Conservation (phyloP, 2,113 vertebrate species). For the Boulengeromyrus knoepffleri region DNA sequence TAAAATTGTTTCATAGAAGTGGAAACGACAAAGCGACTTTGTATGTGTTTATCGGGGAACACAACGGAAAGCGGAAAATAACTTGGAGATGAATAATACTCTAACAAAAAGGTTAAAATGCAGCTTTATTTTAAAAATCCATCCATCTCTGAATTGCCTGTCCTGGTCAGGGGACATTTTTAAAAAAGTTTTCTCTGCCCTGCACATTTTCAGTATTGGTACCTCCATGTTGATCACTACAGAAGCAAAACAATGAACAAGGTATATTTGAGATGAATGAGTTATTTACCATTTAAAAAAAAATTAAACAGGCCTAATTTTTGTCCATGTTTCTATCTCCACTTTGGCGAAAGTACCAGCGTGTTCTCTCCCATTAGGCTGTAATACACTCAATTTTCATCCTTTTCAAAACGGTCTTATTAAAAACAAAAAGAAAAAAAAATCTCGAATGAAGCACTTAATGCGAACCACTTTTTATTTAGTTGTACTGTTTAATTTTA, state of each 20-base stretch:
- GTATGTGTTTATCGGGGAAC: not conserved
- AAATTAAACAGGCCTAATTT: not conserved
- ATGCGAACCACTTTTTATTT: constrained; percentile 37
- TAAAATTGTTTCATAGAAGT: not conserved
- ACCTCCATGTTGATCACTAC: not conserved
- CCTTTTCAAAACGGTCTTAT: constrained; percentile 23
- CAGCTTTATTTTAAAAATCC: not conserved
- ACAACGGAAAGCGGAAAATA: not conserved
- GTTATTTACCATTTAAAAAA: not conserved
- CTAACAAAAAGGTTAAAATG: not conserved
- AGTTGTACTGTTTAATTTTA: constrained; percentile 53
- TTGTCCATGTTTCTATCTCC: not conserved
- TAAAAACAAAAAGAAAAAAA: constrained; percentile 41
- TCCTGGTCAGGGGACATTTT: not conserved
- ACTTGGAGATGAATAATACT: not conserved
- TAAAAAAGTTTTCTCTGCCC: not conserved
- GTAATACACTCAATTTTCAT: constrained; percentile 4
- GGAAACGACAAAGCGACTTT: not conserved
- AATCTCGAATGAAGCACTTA: constrained; percentile 31
- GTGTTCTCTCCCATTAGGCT: not conserved
- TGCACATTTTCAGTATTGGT: not conserved
- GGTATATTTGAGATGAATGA: not conserved
- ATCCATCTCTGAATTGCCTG: not conserved
- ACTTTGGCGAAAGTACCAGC: not conserved
- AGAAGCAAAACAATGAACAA: not conserved